Evolutionary conservation across 2,888 invertebrate genomes (phyloP).

Genomic region (Corythucha ciliata): DNA sequence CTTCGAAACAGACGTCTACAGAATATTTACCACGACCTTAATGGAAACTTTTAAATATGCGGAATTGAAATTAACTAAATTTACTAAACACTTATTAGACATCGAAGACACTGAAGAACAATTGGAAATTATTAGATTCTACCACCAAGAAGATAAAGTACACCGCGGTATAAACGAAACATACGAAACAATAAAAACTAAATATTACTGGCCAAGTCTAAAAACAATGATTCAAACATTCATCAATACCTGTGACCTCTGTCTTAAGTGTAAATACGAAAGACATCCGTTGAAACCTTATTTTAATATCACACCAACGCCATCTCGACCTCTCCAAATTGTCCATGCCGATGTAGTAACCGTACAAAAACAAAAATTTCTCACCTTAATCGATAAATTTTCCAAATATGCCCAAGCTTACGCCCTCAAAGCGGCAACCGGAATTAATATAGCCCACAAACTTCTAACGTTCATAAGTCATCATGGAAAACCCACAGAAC

Average conservation of each 20-base stretch:
- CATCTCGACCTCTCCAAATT: conserved; percentile 10
- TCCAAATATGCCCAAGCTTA: conserved; percentile 17
- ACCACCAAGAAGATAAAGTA: conserved; percentile 2
- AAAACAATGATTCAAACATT: conserved; percentile 7
- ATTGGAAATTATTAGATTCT: background rate
- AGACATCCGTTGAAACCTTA: conserved; percentile 13
- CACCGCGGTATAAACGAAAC: conserved; percentile 22
- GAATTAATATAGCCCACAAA: conserved; percentile 10
- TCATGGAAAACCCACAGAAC: conserved; percentile 13
- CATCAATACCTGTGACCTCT: conserved; percentile 20
- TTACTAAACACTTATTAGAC: conserved; percentile 9
- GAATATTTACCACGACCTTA: background rate
- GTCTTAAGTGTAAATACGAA: conserved; percentile 12
- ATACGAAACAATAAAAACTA: conserved; percentile 16
- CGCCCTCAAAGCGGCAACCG: conserved; percentile 1
- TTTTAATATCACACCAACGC: conserved; percentile 9
- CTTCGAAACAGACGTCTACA: no score
- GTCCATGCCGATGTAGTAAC: conserved; percentile 12
- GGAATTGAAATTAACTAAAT: conserved; percentile 9
- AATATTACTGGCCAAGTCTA: conserved; percentile 20
- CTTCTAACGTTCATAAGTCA: conserved; percentile 14
- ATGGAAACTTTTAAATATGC: background rate
- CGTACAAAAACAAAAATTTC: conserved; percentile 14
- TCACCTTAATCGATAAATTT: conserved; percentile 16
- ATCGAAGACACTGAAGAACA: conserved; percentile 1